A percentile compares a stretch with the other conserved stretches of the same genome.
Evolutionary conservation across 2,888 invertebrate genomes (phyloP).

Genomic region (Siphlonurus alternatus): DNA sequence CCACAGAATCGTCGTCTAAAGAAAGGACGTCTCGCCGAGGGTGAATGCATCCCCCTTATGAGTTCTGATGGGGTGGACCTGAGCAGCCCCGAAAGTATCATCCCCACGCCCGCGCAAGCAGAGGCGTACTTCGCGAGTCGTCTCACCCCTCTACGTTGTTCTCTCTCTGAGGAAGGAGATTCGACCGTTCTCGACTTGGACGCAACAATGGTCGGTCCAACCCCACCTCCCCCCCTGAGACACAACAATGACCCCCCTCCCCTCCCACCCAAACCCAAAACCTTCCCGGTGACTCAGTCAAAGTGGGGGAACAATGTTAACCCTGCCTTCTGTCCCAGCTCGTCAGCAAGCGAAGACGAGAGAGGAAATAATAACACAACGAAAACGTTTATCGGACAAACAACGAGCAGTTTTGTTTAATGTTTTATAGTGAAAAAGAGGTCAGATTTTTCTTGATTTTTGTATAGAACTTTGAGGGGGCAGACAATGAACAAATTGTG

Average conservation of each 20-base stretch:
- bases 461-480: too few relatives aligned
- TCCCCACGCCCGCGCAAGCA: constrained; percentile 21
- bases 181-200: not conserved
- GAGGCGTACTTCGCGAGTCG: constrained; percentile 20
- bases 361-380: not conserved
- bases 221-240: constrained; percentile 4
- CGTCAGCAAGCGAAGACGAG: not conserved
- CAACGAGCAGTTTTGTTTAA: not conserved
- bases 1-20: constrained; percentile 26
- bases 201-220: not conserved
- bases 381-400: too few relatives aligned
- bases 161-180: constrained; percentile 1
- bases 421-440: too few relatives aligned
- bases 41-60: constrained; percentile 17
- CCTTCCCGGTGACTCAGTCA: constrained; percentile 2
- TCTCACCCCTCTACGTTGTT: constrained; percentile 3
- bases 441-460: too few relatives aligned
- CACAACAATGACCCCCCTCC: constrained; percentile 37
- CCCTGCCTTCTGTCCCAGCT: not conserved
- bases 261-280: constrained; percentile 55
- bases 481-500: too few relatives aligned
- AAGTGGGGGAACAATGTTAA: not conserved
- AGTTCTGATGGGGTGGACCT: constrained; percentile 3
- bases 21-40: constrained; percentile 22
- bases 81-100: constrained; percentile 18